These are phyloP conservation scores for Proteles cristata DNA, from an alignment of 2,113 vertebrate species.

Conservation along the genomic window DNA sequence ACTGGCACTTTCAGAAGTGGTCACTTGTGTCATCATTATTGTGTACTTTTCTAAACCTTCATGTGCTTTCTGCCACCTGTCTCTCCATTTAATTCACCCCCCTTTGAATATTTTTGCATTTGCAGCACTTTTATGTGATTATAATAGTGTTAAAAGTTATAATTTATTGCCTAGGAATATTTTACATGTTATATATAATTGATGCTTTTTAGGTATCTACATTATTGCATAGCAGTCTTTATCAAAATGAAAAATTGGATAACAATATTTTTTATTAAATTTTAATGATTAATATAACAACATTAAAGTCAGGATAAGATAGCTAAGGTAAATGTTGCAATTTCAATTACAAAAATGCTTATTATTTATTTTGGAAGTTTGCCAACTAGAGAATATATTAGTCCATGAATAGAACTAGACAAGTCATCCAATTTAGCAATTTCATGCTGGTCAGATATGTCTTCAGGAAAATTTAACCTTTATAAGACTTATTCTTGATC, in stretches of 20 bases:
- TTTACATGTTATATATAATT: conserved; percentile 25
- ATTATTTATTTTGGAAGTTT: conserved; percentile 15
- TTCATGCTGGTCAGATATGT: conserved; percentile 28
- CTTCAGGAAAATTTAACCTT: conserved; percentile 55
- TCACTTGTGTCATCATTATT: not conserved
- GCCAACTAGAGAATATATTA: not conserved
- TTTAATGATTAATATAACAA: conserved; percentile 11
- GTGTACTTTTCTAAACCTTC: not conserved
- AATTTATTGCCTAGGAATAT: not conserved
- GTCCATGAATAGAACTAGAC: not conserved
- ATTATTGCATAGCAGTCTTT: conserved; percentile 61
- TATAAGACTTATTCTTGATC: conserved; percentile 25
- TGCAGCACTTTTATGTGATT: not conserved
- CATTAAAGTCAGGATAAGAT: not conserved
- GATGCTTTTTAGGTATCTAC: conserved; percentile 68
- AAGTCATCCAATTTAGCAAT: not conserved
- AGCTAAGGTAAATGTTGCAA: conserved; percentile 2
- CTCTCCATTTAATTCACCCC: not conserved
- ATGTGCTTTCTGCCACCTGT: not conserved
- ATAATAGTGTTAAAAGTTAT: conserved; percentile 6
- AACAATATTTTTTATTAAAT: conserved; percentile 58
- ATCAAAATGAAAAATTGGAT: conserved; percentile 58
- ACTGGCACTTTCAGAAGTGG: not conserved
- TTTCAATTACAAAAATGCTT: conserved; percentile 58
- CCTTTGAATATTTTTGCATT: not conserved